phyloP scores from a whole-genome alignment of 2,797 vertebrate species.

The Clarias pachynema region DNA sequence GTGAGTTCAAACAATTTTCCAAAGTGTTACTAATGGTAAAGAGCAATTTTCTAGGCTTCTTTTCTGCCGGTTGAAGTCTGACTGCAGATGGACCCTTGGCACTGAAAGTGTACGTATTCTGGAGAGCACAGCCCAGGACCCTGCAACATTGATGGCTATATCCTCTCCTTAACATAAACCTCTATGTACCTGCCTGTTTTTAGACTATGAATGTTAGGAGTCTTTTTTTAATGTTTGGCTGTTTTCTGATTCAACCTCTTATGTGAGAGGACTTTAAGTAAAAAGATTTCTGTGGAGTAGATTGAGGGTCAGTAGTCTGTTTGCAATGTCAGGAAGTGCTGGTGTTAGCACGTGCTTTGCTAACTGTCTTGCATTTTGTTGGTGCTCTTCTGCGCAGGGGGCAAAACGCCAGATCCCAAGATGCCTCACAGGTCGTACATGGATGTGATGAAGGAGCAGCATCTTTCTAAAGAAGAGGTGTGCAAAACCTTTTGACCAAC shows the following conservation, averaged over 20 bases:
- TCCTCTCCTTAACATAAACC: slow-evolving; percentile 82
- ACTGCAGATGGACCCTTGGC: slow-evolving; percentile 99
- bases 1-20: slow-evolving; percentile 99
- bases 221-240: slow-evolving; percentile 63
- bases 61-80: slow-evolving; percentile 99
- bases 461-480: slow-evolving; percentile 98
- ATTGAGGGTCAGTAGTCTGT: slow-evolving; percentile 75
- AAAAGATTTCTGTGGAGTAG: slow-evolving; percentile 62
- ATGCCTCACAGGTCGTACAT: slow-evolving; percentile 96
- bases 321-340: slow-evolving; percentile 66
- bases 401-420: slow-evolving; percentile 99
- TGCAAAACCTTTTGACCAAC: background rate
- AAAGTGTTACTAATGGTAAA: slow-evolving; percentile 99
- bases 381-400: slow-evolving; percentile 98
- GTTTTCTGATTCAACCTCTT: slow-evolving; percentile 65
- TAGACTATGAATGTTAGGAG: slow-evolving; percentile 66
- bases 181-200: slow-evolving; percentile 86
- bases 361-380: slow-evolving; percentile 85
- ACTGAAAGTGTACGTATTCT: slow-evolving; percentile 99
- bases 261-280: slow-evolving; percentile 65
- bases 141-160: slow-evolving; percentile 99
- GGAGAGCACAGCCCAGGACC: slow-evolving; percentile 99
- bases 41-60: slow-evolving; percentile 99
- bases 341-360: slow-evolving; percentile 64
- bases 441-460: slow-evolving; percentile 99